Evolutionary conservation across 1,140 invertebrate genomes (phyloP), one percentile per base, ranked within the genome.

Genomic region (Charaxes varanes): DNA sequence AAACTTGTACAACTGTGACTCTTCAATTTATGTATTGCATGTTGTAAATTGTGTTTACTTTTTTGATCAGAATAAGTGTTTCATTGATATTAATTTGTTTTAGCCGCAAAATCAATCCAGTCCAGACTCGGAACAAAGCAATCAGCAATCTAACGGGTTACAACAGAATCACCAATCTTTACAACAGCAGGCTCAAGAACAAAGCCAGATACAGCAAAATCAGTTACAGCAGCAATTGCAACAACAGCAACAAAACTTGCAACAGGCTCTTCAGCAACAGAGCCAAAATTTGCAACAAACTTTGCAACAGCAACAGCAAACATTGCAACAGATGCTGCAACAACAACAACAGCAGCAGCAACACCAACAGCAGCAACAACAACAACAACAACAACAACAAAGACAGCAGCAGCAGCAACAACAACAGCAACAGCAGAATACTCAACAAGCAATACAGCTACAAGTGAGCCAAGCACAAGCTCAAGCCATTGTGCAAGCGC

Each of bases 71-170:
- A n/a, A n/a, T n/a, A 26, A 26, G 8, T 12, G 2, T 11, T 26
- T 26, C 8, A 0, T 1, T 26, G 4, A 26, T n/a, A 3, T 26
- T 36, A 24, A 21, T 26, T 42, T 27, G 13, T 44, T 44, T 35
- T 33, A 72, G 86, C 78, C 66, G 45, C 86, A 84, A 66, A 85
- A 76, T 63, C 86, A 65, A 68, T 84, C 78, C 40, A 83, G 72
- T 32, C 68, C 76, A 1, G 74, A 77, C 28, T 56, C 73, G 1
- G 76, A 83, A 34, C 71, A 77, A 34, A 62, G 60, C 6, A 77
- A 63, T 32, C 76, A 77, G 44, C 74, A 79, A 35, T 32, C 64
- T 7, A 82, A 82, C 63, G 73, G 74, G 21, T 63, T 73, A 18
- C 73, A 69, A 44, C 74, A 79, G 36, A 79, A 68, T 35, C 72